Base-by-base conservation (phyloP, 1,140 invertebrate species). In the Laodelphax striatellus region DNA sequence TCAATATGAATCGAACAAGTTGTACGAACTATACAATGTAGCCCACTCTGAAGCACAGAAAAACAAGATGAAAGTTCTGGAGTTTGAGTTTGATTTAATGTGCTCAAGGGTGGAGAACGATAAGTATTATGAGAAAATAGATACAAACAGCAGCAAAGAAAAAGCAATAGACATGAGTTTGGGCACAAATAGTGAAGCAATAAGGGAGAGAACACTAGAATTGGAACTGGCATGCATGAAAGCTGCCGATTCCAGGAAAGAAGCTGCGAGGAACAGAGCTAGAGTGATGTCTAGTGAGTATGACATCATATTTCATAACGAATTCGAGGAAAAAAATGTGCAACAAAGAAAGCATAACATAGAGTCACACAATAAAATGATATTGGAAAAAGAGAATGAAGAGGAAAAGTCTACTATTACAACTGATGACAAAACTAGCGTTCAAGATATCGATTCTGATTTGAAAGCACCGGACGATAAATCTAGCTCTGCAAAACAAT, bases 201-300 rank as follows among this genome's bases (percentile, higher is more conserved):
- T 50, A 4, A 50, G 11, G 16, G 46, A 50, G 11, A 50, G 46
- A 50, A 50, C 6, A 10, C n/a, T 19, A 42, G 16, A 21, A 44
- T 5, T 43, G 19, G 16, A 43, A 22, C 28, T 42, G 17, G 58
- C 52, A 13, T 22, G 46, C 9, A 19, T 19, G 22, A 50, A 41
- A n/a, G 58, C 52, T 14, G 52, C 11, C 4, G 22, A 60, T 16
- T 24, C 52, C 19, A 60, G 58, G 17, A 21, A 54, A 13, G 17
- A 52, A 21, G 58, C 58, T 41, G 24, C 31, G 1, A 42, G 19
- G 38, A 53, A 53, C n/a, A 54, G 43, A 43, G 44, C 46, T 42
- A 53, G 52, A 43, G 52, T 38, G n/a, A 54, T 54, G 50, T 21
- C 4, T 31, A 59, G 31, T 59, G 57, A 59, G 19, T 59, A 59